phyloP scores from a whole-genome alignment of 1,140 invertebrate species.

The Zophobas morio region DNA sequence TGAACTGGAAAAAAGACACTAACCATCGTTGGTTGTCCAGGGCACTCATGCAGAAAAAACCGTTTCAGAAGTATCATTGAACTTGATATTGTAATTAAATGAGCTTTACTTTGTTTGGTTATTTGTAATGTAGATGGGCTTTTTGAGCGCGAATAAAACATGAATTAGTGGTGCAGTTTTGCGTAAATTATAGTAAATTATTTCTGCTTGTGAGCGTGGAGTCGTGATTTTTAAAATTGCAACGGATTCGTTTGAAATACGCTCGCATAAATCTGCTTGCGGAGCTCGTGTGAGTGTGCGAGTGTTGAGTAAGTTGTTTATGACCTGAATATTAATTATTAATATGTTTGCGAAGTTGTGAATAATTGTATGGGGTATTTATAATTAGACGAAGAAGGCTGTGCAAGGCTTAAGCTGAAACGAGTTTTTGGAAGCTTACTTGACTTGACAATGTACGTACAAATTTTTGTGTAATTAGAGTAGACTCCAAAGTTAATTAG shows the following conservation, averaged over 20 bases:
- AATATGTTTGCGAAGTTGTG: too few species aligned
- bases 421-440: too few species aligned
- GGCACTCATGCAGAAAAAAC: constrained; percentile 30
- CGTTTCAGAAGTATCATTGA: constrained; percentile 25
- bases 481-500: too few species aligned
- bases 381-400: too few species aligned
- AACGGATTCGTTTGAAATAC: constrained; percentile 4
- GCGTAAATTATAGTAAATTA: constrained; percentile 9
- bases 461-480: too few species aligned
- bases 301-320: constrained; percentile 14
- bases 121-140: neutral
- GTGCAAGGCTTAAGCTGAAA: too few species aligned
- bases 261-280: constrained; percentile 5
- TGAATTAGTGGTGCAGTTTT: constrained; percentile 6
- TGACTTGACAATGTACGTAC: too few species aligned
- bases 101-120: constrained; percentile 1
- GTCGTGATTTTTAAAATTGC: constrained; percentile 17
- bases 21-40: constrained; percentile 19
- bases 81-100: constrained; percentile 30
- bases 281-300: neutral
- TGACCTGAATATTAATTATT: neutral
- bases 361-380: too few species aligned
- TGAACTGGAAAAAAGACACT: constrained; percentile 22
- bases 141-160: neutral
- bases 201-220: neutral